These are phyloP conservation scores for Latrodectus elegans DNA, from an alignment of 2,888 invertebrate species.

Conservation along the genomic window DNA sequence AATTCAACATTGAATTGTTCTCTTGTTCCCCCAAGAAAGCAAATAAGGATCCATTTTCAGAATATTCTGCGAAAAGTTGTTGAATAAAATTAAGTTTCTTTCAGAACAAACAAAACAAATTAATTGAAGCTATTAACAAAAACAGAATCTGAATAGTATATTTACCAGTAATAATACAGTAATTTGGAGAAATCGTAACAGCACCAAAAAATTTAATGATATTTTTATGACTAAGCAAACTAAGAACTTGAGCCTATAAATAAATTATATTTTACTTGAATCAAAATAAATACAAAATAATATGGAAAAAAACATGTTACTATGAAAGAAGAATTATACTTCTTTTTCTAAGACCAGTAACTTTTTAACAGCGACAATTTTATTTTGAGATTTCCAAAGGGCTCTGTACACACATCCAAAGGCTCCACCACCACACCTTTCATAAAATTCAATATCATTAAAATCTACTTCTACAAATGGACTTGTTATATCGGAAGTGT, in stretches of 20 bases:
- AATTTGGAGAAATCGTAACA: slow-evolving; percentile 75
- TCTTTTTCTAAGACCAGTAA: slow-evolving; percentile 75
- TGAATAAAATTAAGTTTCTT: not conserved
- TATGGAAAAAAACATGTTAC: not conserved
- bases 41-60: slow-evolving; percentile 69
- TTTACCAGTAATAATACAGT: slow-evolving; percentile 76
- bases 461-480: slow-evolving; percentile 73
- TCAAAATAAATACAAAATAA: not conserved
- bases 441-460: slow-evolving; percentile 75
- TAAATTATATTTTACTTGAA: not conserved
- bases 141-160: not conserved
- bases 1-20: slow-evolving; percentile 68
- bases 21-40: slow-evolving; percentile 67
- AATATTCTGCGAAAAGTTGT: slow-evolving; percentile 53
- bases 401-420: slow-evolving; percentile 76
- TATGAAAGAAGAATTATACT: slow-evolving; percentile 71
- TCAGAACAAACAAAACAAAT: not conserved
- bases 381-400: slow-evolving; percentile 74
- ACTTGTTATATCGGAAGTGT: slow-evolving; percentile 51
- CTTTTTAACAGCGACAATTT: slow-evolving; percentile 76
- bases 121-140: not conserved
- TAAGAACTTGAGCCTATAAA: slow-evolving; percentile 75
- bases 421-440: slow-evolving; percentile 76
- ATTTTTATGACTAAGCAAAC: slow-evolving; percentile 75
- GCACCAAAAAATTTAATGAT: slow-evolving; percentile 76